Base-by-base conservation (phyloP, 2,888 invertebrate species). In the Thysanoteuthis rhombus region DNA sequence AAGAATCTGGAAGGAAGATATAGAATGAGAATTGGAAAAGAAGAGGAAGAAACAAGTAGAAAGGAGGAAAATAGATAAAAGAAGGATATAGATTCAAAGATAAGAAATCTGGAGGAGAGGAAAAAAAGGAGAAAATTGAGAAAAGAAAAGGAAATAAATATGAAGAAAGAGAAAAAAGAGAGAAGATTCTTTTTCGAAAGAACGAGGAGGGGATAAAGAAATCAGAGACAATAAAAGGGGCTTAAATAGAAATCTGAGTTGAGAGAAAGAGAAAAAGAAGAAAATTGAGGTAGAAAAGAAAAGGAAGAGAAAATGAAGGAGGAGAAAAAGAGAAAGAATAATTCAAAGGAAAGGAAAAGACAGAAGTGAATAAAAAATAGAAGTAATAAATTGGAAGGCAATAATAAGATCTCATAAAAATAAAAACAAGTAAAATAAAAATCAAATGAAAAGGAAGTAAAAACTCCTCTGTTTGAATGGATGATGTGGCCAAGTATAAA, bases 1-100 rank as follows among this genome's bases (percentile, higher is more conserved):
- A 47, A 47, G 47, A 58, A 32, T 8, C 6, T 2, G 16, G n/a
- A n/a, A 75, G 10, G 32, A 75, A 75, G 10, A 32, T 12, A 32
- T 1, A n/a, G n/a, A 2, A 32, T n/a, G 32, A 8, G 32, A 32
- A 32, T 28, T 8, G 0, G 8, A 5, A 58, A 8, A 32, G 32
- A 8, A 12, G 8, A n/a, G 12, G 10, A n/a, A 12, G n/a, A 0
- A 75, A n/a, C 0, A 8, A n/a, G n/a, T n/a, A 32, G n/a, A 32
- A 75, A 19, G 10, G 1, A 47, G 22, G 16, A 22, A 22, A 22
- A 47, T 32, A 75, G n/a, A n/a, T n/a, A 0, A 2, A 75, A n/a
- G 32, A 58, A 25, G 25, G 32, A 58, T 5, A 28, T 5, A 58
- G 25, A 58, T 12, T 0, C 0, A 25, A n/a, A n/a, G n/a, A n/a